A percentile compares a stretch with the other conserved stretches of the same genome.
These are phyloP conservation scores for Hippopotamyrus pictus DNA, from an alignment of 2,797 vertebrate genomes.

Conservation along the genomic window DNA sequence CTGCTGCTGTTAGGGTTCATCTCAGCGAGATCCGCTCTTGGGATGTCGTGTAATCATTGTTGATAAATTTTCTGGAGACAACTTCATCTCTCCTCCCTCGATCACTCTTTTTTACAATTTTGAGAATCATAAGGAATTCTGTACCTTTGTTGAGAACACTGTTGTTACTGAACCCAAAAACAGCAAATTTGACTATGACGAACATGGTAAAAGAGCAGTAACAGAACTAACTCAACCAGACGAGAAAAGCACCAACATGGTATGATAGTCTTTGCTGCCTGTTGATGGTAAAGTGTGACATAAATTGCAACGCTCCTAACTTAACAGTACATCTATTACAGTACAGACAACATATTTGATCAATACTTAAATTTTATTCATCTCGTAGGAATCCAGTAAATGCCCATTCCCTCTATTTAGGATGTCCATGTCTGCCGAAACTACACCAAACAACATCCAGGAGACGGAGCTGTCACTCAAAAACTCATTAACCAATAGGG, in stretches of 20 bases:
- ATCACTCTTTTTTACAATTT: not conserved
- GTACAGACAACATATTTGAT: not conserved
- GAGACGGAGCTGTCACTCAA: not conserved
- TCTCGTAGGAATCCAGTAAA: not conserved
- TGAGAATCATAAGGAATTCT: not conserved
- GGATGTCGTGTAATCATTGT: not conserved
- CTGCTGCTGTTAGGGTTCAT: not conserved
- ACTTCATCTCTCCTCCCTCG: not conserved
- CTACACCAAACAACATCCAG: not conserved
- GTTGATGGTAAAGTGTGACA: not conserved
- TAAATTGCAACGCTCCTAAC: not conserved
- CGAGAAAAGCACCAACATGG: not conserved
- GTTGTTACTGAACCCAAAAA: not conserved
- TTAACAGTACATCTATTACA: not conserved
- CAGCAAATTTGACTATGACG: not conserved
- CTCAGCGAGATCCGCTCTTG: not conserved
- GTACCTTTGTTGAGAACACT: not conserved
- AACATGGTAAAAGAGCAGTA: not conserved
- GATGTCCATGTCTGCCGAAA: not conserved
- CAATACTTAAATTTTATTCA: not conserved
- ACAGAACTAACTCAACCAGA: not conserved
- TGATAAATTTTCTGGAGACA: not conserved
- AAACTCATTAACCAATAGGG: not conserved
- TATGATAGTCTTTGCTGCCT: not conserved
- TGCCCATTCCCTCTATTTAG: not conserved